Evolutionary conservation across 2,888 invertebrate species (phyloP).

Genomic region (Clistopyga incitator): DNA sequence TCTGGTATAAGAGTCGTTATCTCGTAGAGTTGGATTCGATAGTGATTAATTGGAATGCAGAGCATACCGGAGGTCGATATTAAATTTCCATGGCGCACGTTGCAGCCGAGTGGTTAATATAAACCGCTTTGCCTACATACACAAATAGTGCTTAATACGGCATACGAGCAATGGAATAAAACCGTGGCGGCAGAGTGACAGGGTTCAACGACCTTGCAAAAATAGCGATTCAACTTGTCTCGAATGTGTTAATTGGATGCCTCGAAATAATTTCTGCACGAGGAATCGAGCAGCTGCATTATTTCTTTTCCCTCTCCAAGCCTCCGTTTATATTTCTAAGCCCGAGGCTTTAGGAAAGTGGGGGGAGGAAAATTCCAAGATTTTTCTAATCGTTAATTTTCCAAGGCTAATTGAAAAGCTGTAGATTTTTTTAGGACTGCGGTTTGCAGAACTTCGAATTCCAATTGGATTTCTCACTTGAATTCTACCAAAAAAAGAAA

Average conservation of each 20-base stretch:
- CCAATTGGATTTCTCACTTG: neutral
- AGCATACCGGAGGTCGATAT: neutral
- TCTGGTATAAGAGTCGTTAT: neutral
- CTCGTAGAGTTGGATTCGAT: slow-evolving; percentile 13
- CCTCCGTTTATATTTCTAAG: no score
- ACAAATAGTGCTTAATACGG: slow-evolving; percentile 10
- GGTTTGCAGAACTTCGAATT: no score
- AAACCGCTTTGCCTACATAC: neutral
- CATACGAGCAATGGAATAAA: slow-evolving; percentile 28
- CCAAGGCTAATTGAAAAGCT: no score
- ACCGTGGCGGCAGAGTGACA: slow-evolving; percentile 4
- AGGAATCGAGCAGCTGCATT: neutral
- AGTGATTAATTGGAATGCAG: slow-evolving; percentile 12
- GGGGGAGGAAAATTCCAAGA: no score
- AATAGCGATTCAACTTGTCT: slow-evolving; percentile 28
- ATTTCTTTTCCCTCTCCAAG: neutral
- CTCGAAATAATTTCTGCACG: slow-evolving; percentile 15
- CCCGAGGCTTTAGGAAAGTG: no score
- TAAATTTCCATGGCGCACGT: slow-evolving; percentile 16
- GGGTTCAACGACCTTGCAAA: slow-evolving; percentile 46
- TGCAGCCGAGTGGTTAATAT: slow-evolving; percentile 1
- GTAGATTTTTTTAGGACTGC: no score
- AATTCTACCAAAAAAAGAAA: no score
- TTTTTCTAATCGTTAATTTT: no score
- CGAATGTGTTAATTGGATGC: slow-evolving; percentile 17